phyloP scores from a whole-genome alignment of 37 sponge, comb jelly and placozoan genomes.

The Corticium candelabrum region DNA sequence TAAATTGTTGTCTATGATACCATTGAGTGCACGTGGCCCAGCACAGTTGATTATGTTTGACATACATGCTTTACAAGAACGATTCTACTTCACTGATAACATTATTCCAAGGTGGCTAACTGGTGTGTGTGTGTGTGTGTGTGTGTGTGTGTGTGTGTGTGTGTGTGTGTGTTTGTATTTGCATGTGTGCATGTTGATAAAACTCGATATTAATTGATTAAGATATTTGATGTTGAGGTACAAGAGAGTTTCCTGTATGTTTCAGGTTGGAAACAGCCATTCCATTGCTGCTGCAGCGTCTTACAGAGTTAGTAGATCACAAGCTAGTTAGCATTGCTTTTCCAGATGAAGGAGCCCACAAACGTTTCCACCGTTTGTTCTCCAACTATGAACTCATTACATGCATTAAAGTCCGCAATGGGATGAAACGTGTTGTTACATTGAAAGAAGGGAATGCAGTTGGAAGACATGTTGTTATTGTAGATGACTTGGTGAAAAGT shows the following conservation, averaged over 20 bases:
- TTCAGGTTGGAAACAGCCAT: slow-evolving; percentile 63
- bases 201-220: not conserved
- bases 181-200: no score
- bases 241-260: no score
- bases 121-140: not conserved
- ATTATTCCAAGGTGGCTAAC: slow-evolving; percentile 69
- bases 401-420: slow-evolving; percentile 66
- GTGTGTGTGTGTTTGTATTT: no score
- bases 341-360: slow-evolving; percentile 83
- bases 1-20: slow-evolving; percentile 69
- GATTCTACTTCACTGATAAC: slow-evolving; percentile 79
- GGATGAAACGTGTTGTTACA: slow-evolving; percentile 55
- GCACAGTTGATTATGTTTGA: slow-evolving; percentile 85
- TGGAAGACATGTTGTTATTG: slow-evolving; percentile 67
- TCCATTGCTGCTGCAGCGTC: slow-evolving; percentile 43
- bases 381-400: slow-evolving; percentile 51
- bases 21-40: slow-evolving; percentile 77
- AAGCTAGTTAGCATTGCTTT: slow-evolving; percentile 52
- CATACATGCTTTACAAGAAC: slow-evolving; percentile 87
- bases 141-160: slow-evolving; percentile 12
- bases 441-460: slow-evolving; percentile 76
- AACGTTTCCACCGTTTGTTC: slow-evolving; percentile 52
- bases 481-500: slow-evolving; percentile 84
- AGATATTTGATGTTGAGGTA: no score
- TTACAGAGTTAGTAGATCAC: slow-evolving; percentile 21